These are phyloP conservation scores for Elanus axillaris DNA, from an alignment of 2,113 vertebrate species.

Conservation along the genomic window DNA sequence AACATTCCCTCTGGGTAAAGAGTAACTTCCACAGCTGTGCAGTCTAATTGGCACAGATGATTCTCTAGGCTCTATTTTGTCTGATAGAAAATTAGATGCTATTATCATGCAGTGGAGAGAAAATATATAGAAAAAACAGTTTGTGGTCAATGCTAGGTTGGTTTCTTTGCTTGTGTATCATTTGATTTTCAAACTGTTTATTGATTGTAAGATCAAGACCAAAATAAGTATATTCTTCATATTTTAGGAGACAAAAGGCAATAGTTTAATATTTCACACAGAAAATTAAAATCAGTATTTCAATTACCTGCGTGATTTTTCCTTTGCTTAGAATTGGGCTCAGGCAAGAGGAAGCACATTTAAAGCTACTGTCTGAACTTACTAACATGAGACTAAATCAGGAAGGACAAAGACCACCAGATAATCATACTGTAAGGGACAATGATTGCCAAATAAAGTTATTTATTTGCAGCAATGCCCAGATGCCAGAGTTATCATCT, in stretches of 20 bases:
- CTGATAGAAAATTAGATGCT: not conserved
- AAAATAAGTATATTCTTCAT: not conserved
- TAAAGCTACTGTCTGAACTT: not conserved
- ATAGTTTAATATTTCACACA: not conserved
- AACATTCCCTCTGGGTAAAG: not conserved
- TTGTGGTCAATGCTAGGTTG: not conserved
- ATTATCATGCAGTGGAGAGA: not conserved
- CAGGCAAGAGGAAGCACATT: not conserved
- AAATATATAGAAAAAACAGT: not conserved
- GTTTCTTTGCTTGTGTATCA: not conserved
- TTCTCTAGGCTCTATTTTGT: not conserved
- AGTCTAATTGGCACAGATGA: not conserved
- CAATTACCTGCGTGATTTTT: not conserved
- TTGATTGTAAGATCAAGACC: not conserved
- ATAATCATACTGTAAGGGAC: not conserved
- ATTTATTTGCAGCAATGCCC: not conserved
- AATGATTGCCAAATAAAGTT: not conserved
- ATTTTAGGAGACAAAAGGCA: not conserved
- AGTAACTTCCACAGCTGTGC: not conserved
- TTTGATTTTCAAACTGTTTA: not conserved
- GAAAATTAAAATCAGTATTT: not conserved
- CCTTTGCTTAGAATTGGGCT: not conserved
- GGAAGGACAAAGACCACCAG: not conserved
- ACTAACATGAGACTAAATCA: not conserved
- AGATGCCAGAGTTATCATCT: not conserved